Percentiles rank a stretch among this genome's conserved stretches.
Evolutionary conservation across 2,113 vertebrate species (phyloP).

Genomic region (Loxodonta africana): DNA sequence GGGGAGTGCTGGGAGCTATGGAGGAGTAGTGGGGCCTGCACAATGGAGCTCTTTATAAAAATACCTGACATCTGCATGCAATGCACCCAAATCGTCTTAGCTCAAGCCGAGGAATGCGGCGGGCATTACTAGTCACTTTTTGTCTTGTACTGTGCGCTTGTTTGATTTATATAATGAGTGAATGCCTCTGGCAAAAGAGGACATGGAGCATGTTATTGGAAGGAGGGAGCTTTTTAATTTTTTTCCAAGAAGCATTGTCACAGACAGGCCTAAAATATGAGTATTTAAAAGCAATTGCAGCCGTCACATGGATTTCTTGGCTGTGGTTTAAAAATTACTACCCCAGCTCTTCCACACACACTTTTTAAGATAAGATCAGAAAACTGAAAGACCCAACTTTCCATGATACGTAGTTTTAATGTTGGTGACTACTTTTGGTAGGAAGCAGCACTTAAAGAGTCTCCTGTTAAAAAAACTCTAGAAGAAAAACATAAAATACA

Average conservation of each 20-base stretch:
- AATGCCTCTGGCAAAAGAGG: conserved; percentile 89
- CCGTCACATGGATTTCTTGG: conserved; percentile 43
- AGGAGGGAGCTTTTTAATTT: conserved; percentile 78
- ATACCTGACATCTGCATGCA: conserved; percentile 95
- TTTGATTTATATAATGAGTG: conserved; percentile 92
- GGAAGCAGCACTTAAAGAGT: not conserved
- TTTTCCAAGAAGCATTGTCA: conserved; percentile 88
- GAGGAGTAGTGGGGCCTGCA: conserved; percentile 88
- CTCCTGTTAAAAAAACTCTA: conserved; percentile 6
- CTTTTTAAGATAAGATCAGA: conserved; percentile 61
- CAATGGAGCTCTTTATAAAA: conserved; percentile 95
- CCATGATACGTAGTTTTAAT: not conserved
- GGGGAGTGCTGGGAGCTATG: conserved; percentile 89
- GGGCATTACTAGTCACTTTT: conserved; percentile 90
- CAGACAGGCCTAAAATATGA: conserved; percentile 78
- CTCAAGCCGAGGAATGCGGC: conserved; percentile 90
- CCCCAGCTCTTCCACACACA: not conserved
- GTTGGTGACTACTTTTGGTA: not conserved
- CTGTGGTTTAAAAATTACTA: conserved; percentile 70
- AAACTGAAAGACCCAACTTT: conserved; percentile 35
- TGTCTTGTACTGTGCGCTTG: conserved; percentile 87
- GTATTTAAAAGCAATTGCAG: conserved; percentile 64
- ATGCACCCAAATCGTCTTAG: conserved; percentile 90
- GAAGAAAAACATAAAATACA: conserved; percentile 37
- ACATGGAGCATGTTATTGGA: conserved; percentile 86